phyloP scores from a whole-genome alignment of 2,888 invertebrate species.

The Masnerella sp. region DNA sequence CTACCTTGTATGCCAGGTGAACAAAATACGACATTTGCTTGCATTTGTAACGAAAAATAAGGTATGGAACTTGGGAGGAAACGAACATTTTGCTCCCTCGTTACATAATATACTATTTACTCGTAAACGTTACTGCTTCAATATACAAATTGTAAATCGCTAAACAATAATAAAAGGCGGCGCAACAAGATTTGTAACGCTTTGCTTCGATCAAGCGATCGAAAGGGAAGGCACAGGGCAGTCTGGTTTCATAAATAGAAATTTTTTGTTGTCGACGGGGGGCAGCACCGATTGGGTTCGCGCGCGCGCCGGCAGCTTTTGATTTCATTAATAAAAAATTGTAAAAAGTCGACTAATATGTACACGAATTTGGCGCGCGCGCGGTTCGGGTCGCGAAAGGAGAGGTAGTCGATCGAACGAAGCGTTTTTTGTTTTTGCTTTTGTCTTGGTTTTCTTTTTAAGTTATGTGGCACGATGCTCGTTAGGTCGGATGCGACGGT shows the following conservation, averaged over 20 bases:
- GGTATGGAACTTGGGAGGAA: too few relatives aligned
- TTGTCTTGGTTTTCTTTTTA: too few relatives aligned
- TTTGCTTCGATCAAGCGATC: conserved; percentile 17
- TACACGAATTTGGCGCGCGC: conserved; percentile 20
- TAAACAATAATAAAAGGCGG: conserved; percentile 77
- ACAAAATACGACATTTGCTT: too few relatives aligned
- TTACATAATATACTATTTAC: too few relatives aligned
- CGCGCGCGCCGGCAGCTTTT: conserved; percentile 16
- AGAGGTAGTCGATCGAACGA: conserved; percentile 51
- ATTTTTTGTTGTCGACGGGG: neutral
- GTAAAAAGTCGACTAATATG: conserved; percentile 38
- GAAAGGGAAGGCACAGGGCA: conserved; percentile 72
- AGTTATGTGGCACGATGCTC: conserved; percentile 58
- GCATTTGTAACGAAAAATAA: too few relatives aligned
- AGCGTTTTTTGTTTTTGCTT: conserved; percentile 50
- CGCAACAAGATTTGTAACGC: conserved; percentile 72
- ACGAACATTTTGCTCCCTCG: too few relatives aligned
- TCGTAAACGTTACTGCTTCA: conserved; percentile 76
- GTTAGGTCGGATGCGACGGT: conserved; percentile 18
- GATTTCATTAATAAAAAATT: conserved; percentile 27
- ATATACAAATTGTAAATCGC: conserved; percentile 78
- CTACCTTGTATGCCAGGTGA: too few relatives aligned
- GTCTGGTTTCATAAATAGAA: conserved; percentile 35
- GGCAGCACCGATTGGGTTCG: conserved; percentile 22
- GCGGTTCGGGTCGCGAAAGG: neutral